These are phyloP conservation scores for Acanthopleura granulata DNA, from an alignment of 2,888 invertebrate genomes.

Conservation along the genomic window DNA sequence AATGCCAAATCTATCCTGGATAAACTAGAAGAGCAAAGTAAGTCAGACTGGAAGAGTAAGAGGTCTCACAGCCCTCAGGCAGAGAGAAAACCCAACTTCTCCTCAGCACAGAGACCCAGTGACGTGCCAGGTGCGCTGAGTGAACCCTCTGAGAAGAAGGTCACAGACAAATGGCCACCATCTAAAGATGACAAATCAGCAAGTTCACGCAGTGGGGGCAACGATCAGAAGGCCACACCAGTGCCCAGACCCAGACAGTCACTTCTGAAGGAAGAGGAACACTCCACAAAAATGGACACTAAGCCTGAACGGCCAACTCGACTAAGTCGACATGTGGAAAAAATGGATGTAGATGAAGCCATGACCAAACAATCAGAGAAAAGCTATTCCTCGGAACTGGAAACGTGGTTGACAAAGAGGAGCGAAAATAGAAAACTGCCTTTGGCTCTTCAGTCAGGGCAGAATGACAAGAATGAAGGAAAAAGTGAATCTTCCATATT, in stretches of 20 bases:
- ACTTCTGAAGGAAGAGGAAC: slow-evolving; percentile 6
- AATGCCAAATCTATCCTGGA: not conserved
- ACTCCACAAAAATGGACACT: not conserved
- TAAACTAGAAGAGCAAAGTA: not conserved
- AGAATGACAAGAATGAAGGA: not conserved
- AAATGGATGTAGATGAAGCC: slow-evolving; percentile 9
- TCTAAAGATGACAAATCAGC: not conserved
- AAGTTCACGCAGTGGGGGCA: not conserved
- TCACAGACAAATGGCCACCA: not conserved
- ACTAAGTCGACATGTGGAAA: not conserved
- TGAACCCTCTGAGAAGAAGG: not conserved
- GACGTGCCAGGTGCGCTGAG: not conserved
- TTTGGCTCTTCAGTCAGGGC: not conserved
- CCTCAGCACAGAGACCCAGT: not conserved
- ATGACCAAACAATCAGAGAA: not conserved
- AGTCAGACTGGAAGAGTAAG: not conserved
- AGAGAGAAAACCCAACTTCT: not conserved
- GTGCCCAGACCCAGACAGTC: slow-evolving; percentile 20
- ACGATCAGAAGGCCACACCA: not conserved
- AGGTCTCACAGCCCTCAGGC: not conserved
- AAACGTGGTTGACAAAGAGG: not conserved
- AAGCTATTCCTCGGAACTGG: not conserved
- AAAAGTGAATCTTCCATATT: not conserved
- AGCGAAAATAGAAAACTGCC: not conserved
- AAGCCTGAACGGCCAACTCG: too few relatives aligned